Evolutionary conservation across 2,888 invertebrate genomes (phyloP).

Genomic region (Crematogaster levior): DNA sequence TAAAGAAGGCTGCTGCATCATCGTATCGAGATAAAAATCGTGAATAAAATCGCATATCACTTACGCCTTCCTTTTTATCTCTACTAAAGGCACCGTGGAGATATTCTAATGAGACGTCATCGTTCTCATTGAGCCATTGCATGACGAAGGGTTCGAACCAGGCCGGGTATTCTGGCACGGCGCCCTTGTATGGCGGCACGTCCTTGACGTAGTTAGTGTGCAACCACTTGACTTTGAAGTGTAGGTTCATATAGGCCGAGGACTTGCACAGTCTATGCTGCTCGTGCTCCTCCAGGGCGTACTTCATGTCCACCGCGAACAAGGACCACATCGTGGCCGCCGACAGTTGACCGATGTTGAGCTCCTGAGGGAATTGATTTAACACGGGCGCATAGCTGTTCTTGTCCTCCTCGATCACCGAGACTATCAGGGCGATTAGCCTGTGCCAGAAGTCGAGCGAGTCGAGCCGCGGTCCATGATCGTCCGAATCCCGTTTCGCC

Average conservation of each 20-base stretch:
- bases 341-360: conserved; percentile 99
- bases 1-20: not conserved
- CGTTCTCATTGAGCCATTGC: conserved; percentile 99
- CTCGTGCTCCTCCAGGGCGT: conserved; percentile 99
- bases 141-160: conserved; percentile 99
- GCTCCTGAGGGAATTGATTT: conserved; percentile 99
- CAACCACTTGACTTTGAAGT: conserved; percentile 99
- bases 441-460: conserved; percentile 99
- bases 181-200: conserved; percentile 98
- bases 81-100: conserved; percentile 99
- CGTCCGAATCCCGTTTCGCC: conserved; percentile 94
- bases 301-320: conserved; percentile 98
- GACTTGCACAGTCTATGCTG: conserved; percentile 98
- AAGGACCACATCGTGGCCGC: conserved; percentile 99
- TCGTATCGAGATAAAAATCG: not conserved
- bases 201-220: conserved; percentile 99
- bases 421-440: conserved; percentile 97
- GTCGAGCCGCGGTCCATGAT: conserved; percentile 94
- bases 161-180: conserved; percentile 99
- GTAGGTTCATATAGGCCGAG: conserved; percentile 99
- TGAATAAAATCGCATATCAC: conserved; percentile 74
- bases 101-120: conserved; percentile 99
- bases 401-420: conserved; percentile 99
- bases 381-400: conserved; percentile 99
- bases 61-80: conserved; percentile 97